Evolutionary conservation across 64 coral and sea anemone species (phyloP).

Genomic region (Hydrozoanthus tunicans): DNA sequence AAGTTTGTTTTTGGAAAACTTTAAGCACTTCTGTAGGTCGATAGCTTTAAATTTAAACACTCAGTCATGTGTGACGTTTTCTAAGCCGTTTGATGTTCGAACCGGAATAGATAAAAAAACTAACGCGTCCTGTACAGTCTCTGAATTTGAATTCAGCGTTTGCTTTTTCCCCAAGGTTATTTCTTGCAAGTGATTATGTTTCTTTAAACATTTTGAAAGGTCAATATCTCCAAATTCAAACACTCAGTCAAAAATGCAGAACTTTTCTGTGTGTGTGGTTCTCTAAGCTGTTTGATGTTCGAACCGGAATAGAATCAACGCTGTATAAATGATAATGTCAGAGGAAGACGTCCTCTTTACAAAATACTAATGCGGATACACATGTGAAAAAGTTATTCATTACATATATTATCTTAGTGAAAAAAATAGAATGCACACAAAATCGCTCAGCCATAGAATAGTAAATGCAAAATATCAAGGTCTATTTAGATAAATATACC

Average conservation of each 20-base stretch:
- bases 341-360: too few species aligned
- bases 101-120: slow-evolving; percentile 10
- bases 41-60: too few species aligned
- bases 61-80: background rate
- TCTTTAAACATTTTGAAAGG: background rate
- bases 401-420: too few species aligned
- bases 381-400: too few species aligned
- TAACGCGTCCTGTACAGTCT: slow-evolving; percentile 4
- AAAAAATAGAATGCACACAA: too few species aligned
- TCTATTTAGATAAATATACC: too few species aligned
- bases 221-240: background rate
- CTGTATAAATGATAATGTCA: too few species aligned
- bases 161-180: background rate
- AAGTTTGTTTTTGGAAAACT: too few species aligned
- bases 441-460: too few species aligned
- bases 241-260: background rate
- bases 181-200: slow-evolving; percentile 3
- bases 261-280: background rate
- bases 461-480: too few species aligned
- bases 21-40: too few species aligned
- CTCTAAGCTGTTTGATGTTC: background rate
- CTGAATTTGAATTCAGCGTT: slow-evolving; percentile 1
- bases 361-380: too few species aligned
- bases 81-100: background rate
- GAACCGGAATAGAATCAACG: background rate